Evolutionary conservation across 2,888 invertebrate genomes (phyloP).

Genomic region (Caenorhabditis parvicauda): DNA sequence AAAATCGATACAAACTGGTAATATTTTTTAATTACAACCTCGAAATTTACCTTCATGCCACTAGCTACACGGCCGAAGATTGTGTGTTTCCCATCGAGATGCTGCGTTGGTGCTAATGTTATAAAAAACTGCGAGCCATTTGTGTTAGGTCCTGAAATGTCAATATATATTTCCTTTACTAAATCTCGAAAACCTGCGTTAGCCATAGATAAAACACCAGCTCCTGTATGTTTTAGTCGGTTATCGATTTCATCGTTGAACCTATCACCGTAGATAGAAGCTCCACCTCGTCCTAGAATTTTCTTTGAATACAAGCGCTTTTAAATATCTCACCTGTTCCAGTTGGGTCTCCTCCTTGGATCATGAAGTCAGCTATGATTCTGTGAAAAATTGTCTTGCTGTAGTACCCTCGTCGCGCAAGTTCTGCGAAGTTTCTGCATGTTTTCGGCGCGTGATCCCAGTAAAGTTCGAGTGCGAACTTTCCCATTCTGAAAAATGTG

Average conservation of each 20-base stretch:
- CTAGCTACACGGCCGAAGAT: constrained; percentile 75
- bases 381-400: constrained; percentile 93
- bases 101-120: constrained; percentile 90
- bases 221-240: constrained; percentile 91
- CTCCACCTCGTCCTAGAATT: constrained; percentile 80
- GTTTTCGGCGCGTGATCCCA: constrained; percentile 98
- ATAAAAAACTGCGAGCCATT: constrained; percentile 99
- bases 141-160: constrained; percentile 77
- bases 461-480: constrained; percentile 85
- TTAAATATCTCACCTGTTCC: constrained; percentile 72
- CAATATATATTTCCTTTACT: too few species aligned
- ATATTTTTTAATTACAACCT: neutral
- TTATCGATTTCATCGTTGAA: constrained; percentile 93
- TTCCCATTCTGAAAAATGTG: constrained; percentile 74
- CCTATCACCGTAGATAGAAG: constrained; percentile 89
- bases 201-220: constrained; percentile 77
- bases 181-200: constrained; percentile 71
- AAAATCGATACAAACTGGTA: neutral
- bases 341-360: constrained; percentile 85
- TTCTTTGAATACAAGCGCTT: neutral
- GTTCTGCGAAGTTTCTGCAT: constrained; percentile 93
- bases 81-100: constrained; percentile 94
- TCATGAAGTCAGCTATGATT: constrained; percentile 76
- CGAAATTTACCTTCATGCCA: constrained; percentile 53
- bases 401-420: constrained; percentile 76